These are phyloP conservation scores for Pararge aegeria DNA, from an alignment of 1,140 invertebrate genomes.

Conservation along the genomic window DNA sequence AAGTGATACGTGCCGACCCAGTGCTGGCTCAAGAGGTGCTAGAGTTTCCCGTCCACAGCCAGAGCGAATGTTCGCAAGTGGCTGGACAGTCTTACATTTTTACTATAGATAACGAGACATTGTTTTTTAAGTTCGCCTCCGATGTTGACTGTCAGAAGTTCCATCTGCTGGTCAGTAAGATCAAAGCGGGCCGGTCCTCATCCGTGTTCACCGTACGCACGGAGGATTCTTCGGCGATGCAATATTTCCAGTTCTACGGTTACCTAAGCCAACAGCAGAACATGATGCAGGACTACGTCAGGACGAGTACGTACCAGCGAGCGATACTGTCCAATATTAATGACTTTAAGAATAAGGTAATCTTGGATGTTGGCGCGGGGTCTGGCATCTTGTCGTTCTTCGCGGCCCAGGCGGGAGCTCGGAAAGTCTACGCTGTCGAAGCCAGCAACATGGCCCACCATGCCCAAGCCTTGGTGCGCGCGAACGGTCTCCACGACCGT, in stretches of 20 bases:
- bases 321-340: constrained; percentile 96
- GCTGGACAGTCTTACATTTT: constrained; percentile 85
- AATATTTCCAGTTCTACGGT: constrained; percentile 99
- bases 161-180: constrained; percentile 87
- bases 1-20: constrained; percentile 80
- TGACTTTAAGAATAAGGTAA: constrained; percentile 95
- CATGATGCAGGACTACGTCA: constrained; percentile 99
- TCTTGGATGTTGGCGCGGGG: constrained; percentile 98
- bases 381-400: constrained; percentile 99
- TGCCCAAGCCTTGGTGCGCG: constrained; percentile 94
- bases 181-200: constrained; percentile 87
- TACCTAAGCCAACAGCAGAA: constrained; percentile 99
- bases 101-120: constrained; percentile 84
- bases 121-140: constrained; percentile 74
- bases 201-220: constrained; percentile 97
- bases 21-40: constrained; percentile 76
- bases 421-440: constrained; percentile 98
- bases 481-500: constrained; percentile 92
- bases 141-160: constrained; percentile 87
- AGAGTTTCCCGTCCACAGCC: constrained; percentile 85
- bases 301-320: constrained; percentile 98
- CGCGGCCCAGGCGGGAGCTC: constrained; percentile 97
- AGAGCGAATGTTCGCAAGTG: constrained; percentile 85
- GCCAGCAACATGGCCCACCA: constrained; percentile 99
- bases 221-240: constrained; percentile 97